Evolutionary conservation across 2,113 vertebrate genomes (phyloP), one percentile per base, ranked within the genome.

Genomic region (Pelmatolapia mariae): DNA sequence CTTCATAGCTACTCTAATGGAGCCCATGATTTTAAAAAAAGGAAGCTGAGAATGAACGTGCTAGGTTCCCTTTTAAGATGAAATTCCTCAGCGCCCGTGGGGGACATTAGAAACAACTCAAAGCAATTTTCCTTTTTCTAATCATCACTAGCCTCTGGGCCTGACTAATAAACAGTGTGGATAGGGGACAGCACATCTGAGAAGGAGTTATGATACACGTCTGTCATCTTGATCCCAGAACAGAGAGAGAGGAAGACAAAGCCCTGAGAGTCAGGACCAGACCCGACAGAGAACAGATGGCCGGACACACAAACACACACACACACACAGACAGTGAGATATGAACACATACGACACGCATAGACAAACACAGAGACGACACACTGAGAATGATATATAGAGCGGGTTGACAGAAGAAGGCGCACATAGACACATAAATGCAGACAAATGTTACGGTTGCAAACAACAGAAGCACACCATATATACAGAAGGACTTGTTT

Each of bases 271-370:
- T 86, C 91, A 89, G 88, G 81, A 92, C 80, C 91, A 92, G 92
- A 92, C 87, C 85, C 57, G 92, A 93, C 90, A 84, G 86, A 89
- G 91, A 94, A 94, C 94, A 95, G 94, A 95, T 94, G 94, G 94
- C 86, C 38, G 36, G 54, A 79, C 66, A 81, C 59, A 50, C 68
- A 68, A 59, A 71, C 78, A 82, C 83, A 61, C 81, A 88, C 53
- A 87, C 71, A 82, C 83, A 63, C 76, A 24, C 10, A 91, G 63
- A 86, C 80, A 56, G 40, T 81, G 86, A 92, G 82, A 91, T 84
- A 85, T 87, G 88, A 86, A 91, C 92, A 88, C 87, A 90, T 86
- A 92, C 40, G 29, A 81, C 90, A 91, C 12, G 82, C 83, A 83
- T 86, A 92, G 84, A 86, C 86, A 93, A 93, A 93, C 91, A 89